phyloP scores from a whole-genome alignment of 2,113 vertebrate genomes.

The Leptocoma aspasia region DNA sequence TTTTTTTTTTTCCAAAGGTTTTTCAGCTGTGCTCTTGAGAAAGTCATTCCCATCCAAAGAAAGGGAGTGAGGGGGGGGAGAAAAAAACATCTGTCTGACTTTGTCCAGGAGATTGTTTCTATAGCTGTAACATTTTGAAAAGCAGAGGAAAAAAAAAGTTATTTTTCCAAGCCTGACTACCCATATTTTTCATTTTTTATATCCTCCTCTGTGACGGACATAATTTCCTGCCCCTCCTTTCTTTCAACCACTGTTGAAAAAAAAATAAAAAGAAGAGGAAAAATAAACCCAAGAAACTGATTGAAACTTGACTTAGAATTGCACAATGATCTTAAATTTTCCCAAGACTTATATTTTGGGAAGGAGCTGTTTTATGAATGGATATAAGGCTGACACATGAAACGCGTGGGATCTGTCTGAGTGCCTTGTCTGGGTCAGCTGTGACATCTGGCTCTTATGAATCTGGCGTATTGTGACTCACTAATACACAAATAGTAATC shows the following conservation, averaged over 20 bases:
- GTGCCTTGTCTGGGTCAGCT: conserved; percentile 77
- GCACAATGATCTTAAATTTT: conserved; percentile 68
- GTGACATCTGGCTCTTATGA: conserved; percentile 81
- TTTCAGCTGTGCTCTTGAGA: conserved; percentile 75
- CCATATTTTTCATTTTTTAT: conserved; percentile 49
- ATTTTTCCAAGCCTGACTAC: conserved; percentile 53
- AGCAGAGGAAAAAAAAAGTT: neutral
- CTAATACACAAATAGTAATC: conserved; percentile 76
- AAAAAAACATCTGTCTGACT: conserved; percentile 65
- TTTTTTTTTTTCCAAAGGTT: conserved; percentile 64
- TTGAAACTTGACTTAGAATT: conserved; percentile 60
- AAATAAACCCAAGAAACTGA: conserved; percentile 55
- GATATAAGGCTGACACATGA: conserved; percentile 73
- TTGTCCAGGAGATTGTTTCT: conserved; percentile 65
- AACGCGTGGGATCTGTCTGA: conserved; percentile 74
- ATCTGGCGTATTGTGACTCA: conserved; percentile 79
- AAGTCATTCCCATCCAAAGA: conserved; percentile 62
- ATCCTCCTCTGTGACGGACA: conserved; percentile 56
- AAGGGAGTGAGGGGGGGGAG: neutral
- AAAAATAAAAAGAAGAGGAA: neutral
- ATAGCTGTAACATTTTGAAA: conserved; percentile 67
- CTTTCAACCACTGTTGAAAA: conserved; percentile 39
- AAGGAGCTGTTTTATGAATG: conserved; percentile 80
- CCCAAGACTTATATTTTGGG: conserved; percentile 72
- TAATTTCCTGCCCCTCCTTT: conserved; percentile 64